A percentile compares a stretch with the other conserved stretches of the same genome.
Conservation (phyloP, 2,113 vertebrate genomes). For the Poicephalus meyeri region DNA sequence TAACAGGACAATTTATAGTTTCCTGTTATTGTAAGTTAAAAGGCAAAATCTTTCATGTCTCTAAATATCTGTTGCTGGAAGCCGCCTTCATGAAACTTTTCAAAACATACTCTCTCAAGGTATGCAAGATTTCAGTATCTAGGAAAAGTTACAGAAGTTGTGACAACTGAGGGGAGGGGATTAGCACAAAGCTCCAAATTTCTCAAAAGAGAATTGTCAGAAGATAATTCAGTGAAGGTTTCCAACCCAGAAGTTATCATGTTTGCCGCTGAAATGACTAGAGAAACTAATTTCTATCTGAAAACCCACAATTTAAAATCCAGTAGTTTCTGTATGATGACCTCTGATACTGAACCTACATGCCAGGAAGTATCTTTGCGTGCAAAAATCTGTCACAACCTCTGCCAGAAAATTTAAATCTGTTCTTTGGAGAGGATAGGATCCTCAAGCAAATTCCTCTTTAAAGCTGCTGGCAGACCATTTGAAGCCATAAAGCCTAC, state of each 20-base stretch:
- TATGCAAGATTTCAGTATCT: neutral
- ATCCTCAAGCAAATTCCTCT: neutral
- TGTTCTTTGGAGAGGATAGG: neutral
- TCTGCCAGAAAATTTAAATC: neutral
- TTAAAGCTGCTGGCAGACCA: neutral
- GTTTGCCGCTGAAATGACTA: neutral
- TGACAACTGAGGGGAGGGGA: neutral
- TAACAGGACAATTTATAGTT: neutral
- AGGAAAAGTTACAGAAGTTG: neutral
- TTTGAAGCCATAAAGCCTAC: neutral
- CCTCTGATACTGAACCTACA: neutral
- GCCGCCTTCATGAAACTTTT: neutral
- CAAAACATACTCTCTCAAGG: neutral
- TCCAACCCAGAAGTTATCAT: neutral
- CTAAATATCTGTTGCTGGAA: neutral
- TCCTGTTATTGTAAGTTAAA: neutral
- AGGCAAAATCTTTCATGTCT: neutral
- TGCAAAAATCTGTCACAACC: neutral
- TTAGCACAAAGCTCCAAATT: neutral
- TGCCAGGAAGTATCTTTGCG: neutral
- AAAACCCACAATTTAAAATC: neutral
- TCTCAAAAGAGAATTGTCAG: neutral
- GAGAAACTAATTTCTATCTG: neutral
- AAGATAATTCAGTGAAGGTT: neutral
- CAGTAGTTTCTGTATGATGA: neutral